Percentiles rank a stretch among this genome's conserved stretches.
Conservation (phyloP, 2,797 vertebrate genomes). For the Danio choprae region DNA sequence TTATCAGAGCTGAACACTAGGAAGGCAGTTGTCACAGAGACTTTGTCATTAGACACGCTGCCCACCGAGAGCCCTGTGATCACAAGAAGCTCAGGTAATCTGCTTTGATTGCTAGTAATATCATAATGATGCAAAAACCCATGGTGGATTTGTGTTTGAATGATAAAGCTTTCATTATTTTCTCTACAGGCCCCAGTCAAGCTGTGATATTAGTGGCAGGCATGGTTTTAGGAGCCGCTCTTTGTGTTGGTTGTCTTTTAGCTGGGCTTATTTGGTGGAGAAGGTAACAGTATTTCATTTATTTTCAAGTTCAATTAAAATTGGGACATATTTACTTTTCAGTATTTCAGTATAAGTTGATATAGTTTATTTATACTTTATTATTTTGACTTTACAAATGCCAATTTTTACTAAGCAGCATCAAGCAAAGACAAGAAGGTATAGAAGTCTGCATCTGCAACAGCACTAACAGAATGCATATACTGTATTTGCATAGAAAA, state of each 20-base stretch:
- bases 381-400: too few relatives aligned
- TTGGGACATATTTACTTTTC: too few relatives aligned
- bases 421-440: conserved; percentile 82
- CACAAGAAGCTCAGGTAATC: conserved; percentile 65
- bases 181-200: conserved; percentile 73
- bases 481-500: too few relatives aligned
- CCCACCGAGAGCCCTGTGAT: conserved; percentile 69
- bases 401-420: conserved; percentile 80
- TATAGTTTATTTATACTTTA: too few relatives aligned
- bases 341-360: too few relatives aligned
- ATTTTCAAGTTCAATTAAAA: too few relatives aligned
- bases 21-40: conserved; percentile 59
- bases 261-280: conserved; percentile 81
- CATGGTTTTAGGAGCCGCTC: conserved; percentile 77
- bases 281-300: conserved; percentile 74
- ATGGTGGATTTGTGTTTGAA: background rate
- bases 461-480: too few relatives aligned
- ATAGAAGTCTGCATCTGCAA: background rate
- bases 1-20: conserved; percentile 62
- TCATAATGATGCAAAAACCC: background rate
- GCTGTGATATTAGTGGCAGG: conserved; percentile 80
- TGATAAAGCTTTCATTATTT: conserved; percentile 12
- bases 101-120: background rate
- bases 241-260: conserved; percentile 80
- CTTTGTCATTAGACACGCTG: conserved; percentile 14